Base-by-base conservation (phyloP, 2,888 invertebrate species). In the Hemicrepidius hirtus region DNA sequence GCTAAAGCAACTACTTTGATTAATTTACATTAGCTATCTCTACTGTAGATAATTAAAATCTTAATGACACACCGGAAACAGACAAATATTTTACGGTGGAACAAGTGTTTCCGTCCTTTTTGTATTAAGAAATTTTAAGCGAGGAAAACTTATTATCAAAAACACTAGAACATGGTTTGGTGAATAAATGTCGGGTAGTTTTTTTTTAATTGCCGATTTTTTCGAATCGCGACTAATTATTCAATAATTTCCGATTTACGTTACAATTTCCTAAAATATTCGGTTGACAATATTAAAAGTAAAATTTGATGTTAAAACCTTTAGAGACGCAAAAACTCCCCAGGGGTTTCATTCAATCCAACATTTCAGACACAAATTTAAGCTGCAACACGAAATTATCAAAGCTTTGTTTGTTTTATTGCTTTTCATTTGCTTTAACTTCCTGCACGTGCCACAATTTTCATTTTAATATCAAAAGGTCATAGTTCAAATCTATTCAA, bases 11-110 rank as follows among this genome's bases (percentile, higher is more conserved):
- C 32, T 32, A 21, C 21, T 24, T 32, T 16, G 16, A 18, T 20
- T 37, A 37, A 57, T 57, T 57, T 57, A 12, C 57, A 18, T 40
- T 57, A 57, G 35, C 3, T 57, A 37, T 35, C 12, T 18, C 20
- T 40, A 9, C 37, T 20, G 20, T 20, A 3, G 37, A 21, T 57
- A 37, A 37, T 32, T 57, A 35, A 16, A 35, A 50, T 32, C 35
- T 18, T 3, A 21, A 21, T 50, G 50, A 50, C 50, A 50, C 50
- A 50, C 50, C 24, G 50, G 50, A 50, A 24, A n/a, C 13, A 28
- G 24, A 50, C 3, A 50, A 21, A 21, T 50, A 50, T 50, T 44
- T 28, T 50, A 50, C 21, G 50, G 50, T 6, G 50, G 21, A 50
- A 24, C 49, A 20, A 18, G 49, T 50, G 3, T n/a, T 13, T 50